Evolutionary conservation across 2,113 vertebrate genomes (phyloP).

Genomic region (Oncorhynchus nerka): DNA sequence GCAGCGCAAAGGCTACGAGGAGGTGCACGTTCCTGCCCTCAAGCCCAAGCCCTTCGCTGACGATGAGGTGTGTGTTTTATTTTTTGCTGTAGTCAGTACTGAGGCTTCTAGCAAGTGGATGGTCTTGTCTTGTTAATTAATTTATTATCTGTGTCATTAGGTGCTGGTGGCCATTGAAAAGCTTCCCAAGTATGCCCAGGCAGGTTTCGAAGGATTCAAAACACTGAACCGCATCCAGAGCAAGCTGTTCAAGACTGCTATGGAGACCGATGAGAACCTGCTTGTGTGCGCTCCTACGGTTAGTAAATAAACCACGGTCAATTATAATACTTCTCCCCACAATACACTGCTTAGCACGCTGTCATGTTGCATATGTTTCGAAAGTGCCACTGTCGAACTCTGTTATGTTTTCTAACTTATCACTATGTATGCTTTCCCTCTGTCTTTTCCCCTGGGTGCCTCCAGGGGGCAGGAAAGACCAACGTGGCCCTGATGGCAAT

Average conservation of each 20-base stretch:
- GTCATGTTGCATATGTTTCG: neutral
- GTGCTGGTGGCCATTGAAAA: conserved; percentile 87
- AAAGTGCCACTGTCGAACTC: neutral
- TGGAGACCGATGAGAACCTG: conserved; percentile 92
- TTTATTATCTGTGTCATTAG: conserved; percentile 57
- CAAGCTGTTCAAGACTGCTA: conserved; percentile 86
- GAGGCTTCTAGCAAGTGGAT: too few relatives aligned
- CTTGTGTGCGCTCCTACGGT: conserved; percentile 94
- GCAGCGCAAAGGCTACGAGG: conserved; percentile 96
- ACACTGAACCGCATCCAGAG: conserved; percentile 96
- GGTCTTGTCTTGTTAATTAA: neutral
- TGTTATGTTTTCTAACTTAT: neutral
- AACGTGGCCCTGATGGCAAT: conserved; percentile 98
- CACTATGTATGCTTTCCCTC: neutral
- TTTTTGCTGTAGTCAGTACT: too few relatives aligned
- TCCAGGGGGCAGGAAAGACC: conserved; percentile 93
- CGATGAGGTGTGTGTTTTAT: conserved; percentile 80
- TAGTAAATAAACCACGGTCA: conserved; percentile 27
- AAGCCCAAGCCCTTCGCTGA: conserved; percentile 92
- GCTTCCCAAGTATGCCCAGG: conserved; percentile 93
- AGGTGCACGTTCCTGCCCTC: conserved; percentile 94
- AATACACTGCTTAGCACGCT: neutral
- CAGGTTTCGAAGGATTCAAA: conserved; percentile 96
- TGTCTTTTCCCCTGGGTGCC: neutral
- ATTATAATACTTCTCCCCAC: too few relatives aligned